These are phyloP conservation scores for Itoplectis maculator DNA, from an alignment of 2,888 invertebrate species.

Conservation along the genomic window DNA sequence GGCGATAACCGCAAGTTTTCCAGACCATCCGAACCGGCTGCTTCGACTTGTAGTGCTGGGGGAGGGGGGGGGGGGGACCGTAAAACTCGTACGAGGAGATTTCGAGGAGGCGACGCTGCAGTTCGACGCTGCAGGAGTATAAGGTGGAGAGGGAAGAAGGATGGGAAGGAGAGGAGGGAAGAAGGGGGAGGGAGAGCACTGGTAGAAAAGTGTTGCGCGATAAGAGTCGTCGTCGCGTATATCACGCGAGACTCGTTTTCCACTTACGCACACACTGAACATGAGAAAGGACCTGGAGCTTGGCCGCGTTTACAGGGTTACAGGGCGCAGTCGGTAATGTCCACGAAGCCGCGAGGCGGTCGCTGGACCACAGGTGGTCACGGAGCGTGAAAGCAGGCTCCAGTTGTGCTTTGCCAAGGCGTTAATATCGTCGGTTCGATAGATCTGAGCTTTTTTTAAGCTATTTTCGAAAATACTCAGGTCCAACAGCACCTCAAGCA, in stretches of 20 bases:
- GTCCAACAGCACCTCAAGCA: no score
- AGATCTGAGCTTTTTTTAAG: neutral
- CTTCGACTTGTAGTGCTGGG: no score
- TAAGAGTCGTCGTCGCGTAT: neutral
- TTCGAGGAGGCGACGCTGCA: neutral
- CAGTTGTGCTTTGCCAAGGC: neutral
- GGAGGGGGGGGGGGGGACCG: no score
- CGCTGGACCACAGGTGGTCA: slow-evolving; percentile 5
- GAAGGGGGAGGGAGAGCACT: neutral
- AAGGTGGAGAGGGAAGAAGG: neutral
- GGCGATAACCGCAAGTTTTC: slow-evolving; percentile 59
- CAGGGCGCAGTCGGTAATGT: no score
- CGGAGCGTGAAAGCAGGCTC: slow-evolving; percentile 18
- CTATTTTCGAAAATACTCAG: no score
- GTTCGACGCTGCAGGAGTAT: no score
- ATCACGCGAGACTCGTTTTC: neutral
- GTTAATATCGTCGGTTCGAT: no score
- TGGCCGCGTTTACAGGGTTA: neutral
- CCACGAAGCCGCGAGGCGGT: neutral
- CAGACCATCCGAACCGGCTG: slow-evolving; percentile 17
- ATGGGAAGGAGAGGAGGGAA: neutral
- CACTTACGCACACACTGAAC: neutral
- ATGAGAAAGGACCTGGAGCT: neutral
- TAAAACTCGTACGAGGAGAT: neutral
- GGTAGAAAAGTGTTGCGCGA: slow-evolving; percentile 16